These are phyloP conservation scores for Enteromius anoplus DNA, from an alignment of 2,797 vertebrate species.

Conservation along the genomic window DNA sequence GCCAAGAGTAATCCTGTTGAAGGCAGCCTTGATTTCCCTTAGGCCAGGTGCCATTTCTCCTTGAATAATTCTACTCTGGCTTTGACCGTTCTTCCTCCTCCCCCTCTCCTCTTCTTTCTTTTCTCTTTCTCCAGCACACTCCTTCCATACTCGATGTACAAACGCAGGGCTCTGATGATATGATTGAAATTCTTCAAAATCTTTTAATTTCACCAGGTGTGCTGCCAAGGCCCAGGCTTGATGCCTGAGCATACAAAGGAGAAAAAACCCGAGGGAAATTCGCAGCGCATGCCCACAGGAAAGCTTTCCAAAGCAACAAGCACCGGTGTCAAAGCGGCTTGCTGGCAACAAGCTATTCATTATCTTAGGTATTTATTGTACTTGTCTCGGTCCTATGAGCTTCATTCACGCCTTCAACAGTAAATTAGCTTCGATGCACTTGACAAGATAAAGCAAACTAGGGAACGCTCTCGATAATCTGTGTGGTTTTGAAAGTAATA, in stretches of 20 bases:
- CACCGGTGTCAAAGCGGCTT: constrained; percentile 65
- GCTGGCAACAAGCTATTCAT: constrained; percentile 72
- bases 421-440: constrained; percentile 58
- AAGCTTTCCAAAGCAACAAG: constrained; percentile 65
- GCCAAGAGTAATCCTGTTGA: constrained; percentile 95
- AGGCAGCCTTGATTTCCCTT: constrained; percentile 90
- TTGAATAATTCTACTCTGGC: constrained; percentile 82
- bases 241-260: constrained; percentile 64
- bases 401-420: constrained; percentile 60
- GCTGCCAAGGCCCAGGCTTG: constrained; percentile 60
- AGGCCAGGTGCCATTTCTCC: constrained; percentile 90
- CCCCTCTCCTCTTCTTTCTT: constrained; percentile 54
- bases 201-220: constrained; percentile 73
- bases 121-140: constrained; percentile 14
- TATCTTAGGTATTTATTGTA: constrained; percentile 70
- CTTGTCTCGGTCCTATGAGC: constrained; percentile 70
- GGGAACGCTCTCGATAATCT: background rate
- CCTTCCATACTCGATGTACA: constrained; percentile 60
- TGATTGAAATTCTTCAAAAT: constrained; percentile 77
- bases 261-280: constrained; percentile 70
- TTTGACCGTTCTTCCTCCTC: constrained; percentile 68
- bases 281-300: constrained; percentile 59
- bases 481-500: constrained; percentile 4
- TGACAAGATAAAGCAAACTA: constrained; percentile 48
- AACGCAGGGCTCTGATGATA: constrained; percentile 67